Evolutionary conservation across 2,888 invertebrate species (phyloP).

Genomic region (Eristalinus sepulchralis): DNA sequence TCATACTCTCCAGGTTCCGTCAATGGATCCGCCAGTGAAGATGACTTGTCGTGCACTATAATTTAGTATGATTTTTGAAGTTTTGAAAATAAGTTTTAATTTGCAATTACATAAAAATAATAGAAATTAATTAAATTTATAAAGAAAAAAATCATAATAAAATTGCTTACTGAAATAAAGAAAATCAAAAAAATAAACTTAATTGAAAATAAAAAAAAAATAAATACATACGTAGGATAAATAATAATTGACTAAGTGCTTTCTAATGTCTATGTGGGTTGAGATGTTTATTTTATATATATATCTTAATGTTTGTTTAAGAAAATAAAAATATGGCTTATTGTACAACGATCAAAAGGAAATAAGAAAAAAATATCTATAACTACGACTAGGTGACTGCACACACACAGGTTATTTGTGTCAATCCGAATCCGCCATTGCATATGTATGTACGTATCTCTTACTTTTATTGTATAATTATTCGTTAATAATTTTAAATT

Average conservation of each 20-base stretch:
- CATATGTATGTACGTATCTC: neutral
- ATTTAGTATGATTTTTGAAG: conserved; percentile 57
- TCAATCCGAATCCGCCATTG: too few relatives aligned
- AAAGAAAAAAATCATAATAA: conserved; percentile 41
- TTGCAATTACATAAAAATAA: conserved; percentile 59
- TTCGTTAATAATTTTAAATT: too few relatives aligned
- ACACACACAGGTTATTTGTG: neutral
- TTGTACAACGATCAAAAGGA: neutral
- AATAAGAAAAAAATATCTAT: neutral
- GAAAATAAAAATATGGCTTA: neutral
- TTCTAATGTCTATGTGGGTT: neutral
- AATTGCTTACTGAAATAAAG: neutral
- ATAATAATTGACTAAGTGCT: neutral
- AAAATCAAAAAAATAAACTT: conserved; percentile 76
- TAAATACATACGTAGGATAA: neutral
- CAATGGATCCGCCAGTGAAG: conserved; percentile 85
- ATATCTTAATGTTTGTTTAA: too few relatives aligned
- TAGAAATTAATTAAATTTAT: conserved; percentile 45
- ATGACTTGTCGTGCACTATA: conserved; percentile 81
- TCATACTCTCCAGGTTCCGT: conserved; percentile 95
- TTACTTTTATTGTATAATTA: neutral
- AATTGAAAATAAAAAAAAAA: conserved; percentile 66
- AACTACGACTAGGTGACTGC: neutral
- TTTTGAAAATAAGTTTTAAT: conserved; percentile 61
- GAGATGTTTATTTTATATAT: neutral